Evolutionary conservation across 1,140 invertebrate genomes (phyloP), one percentile per base, ranked within the genome.

Genomic region (Dysdera silvatica): DNA sequence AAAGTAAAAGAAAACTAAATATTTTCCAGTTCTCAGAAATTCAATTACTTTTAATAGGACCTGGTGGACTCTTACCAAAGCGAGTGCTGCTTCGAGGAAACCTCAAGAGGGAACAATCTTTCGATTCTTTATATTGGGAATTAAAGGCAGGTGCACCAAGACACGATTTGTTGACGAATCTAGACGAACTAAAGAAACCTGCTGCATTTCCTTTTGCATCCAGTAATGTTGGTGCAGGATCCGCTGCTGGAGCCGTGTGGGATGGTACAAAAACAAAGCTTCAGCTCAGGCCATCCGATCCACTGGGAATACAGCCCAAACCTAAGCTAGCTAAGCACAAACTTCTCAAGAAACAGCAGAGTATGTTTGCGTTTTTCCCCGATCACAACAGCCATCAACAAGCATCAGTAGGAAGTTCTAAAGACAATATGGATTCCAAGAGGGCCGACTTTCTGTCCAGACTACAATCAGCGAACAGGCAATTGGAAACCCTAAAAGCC

Each of bases 261-360:
- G 67, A 66, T 56, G 67, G 61, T 12, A 58, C 58, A 24, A 60
- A 37, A 32, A 18, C 20, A 16, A 26, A 24, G 24, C 8, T 23
- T 20, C 8, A 28, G 5, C 2, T 60, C 5, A 31, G 61, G 5
- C 41, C 41, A 2, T 48, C 61, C 4, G 61, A 63, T 37, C 32
- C 41, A 18, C 51, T 61, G 1, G 40, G 37, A 14, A 40, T 59
- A 49, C 63, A 53, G 28, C 47, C 58, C 20, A 52, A 65, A 37
- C 33, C 57, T 3, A 52, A 68, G 35, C 40, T 60, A 24, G 59
- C 68, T 35, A 71, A 71, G 51, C 68, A 71, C 49, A 71, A 71
- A 54, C 69, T 71, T 48, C 59, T 71, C n/a, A 71, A 71, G 31
- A 71, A 71, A 51, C 70, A 71, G 35, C 70, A 71, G 31, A 67